Percentiles rank a stretch among this genome's conserved stretches.
phyloP scores from a whole-genome alignment of 2,797 vertebrate species.

The Mormyrops boulengeri region DNA sequence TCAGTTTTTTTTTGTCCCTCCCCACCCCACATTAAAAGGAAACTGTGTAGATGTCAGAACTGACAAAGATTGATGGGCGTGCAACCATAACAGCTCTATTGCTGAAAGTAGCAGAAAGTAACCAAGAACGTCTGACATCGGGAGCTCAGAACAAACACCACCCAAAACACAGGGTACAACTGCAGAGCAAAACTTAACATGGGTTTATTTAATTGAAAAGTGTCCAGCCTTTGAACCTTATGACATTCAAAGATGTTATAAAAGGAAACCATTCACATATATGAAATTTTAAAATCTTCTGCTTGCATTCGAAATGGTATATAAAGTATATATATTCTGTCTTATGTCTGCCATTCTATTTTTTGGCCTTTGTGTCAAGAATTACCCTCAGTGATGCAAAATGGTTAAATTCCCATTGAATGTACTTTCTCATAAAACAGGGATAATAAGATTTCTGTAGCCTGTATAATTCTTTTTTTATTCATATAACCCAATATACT shows the following conservation, averaged over 20 bases:
- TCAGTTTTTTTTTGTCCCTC: not conserved
- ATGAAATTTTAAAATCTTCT: not conserved
- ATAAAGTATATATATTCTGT: not conserved
- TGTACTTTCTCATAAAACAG: not conserved
- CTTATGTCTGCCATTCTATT: not conserved
- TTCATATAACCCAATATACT: not conserved
- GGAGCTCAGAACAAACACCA: not conserved
- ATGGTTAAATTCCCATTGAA: not conserved
- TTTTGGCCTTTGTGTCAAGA: not conserved
- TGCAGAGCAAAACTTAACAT: not conserved
- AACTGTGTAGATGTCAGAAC: not conserved
- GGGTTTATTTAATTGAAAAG: not conserved
- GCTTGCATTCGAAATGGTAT: not conserved
- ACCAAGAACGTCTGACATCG: not conserved
- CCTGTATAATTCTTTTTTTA: not conserved
- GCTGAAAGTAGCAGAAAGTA: not conserved
- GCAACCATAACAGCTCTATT: not conserved
- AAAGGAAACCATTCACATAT: not conserved
- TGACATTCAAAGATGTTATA: not conserved
- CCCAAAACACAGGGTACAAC: not conserved
- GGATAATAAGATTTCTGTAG: not conserved
- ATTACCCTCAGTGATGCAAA: not conserved
- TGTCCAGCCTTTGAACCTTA: not conserved
- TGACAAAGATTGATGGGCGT: not conserved
- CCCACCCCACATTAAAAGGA: not conserved